These are phyloP conservation scores for cattle (Bos taurus) DNA, from an alignment of 2,113 vertebrate species.

Conservation along the genomic window DNA sequence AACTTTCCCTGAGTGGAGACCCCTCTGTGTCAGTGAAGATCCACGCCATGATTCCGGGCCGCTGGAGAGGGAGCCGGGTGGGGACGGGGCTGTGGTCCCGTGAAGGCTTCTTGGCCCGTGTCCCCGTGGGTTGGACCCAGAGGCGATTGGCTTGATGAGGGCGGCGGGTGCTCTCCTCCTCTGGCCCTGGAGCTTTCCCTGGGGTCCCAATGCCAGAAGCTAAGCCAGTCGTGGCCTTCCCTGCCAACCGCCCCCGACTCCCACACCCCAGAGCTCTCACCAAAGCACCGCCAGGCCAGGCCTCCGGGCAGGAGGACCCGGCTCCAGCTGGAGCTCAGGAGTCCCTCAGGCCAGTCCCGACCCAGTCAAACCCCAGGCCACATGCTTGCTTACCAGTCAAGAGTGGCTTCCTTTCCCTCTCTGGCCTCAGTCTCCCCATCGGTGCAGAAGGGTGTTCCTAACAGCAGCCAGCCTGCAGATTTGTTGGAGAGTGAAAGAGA, in stretches of 20 bases:
- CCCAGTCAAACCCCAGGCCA: background rate
- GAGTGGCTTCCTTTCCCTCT: background rate
- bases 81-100: background rate
- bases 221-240: background rate
- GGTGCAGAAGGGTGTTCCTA: background rate
- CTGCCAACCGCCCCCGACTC: fast-evolving
- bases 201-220: background rate
- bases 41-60: background rate
- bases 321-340: background rate
- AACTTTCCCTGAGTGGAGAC: background rate
- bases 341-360: too few species aligned
- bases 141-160: background rate
- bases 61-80: too few species aligned
- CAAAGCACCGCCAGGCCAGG: fast-evolving
- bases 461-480: background rate
- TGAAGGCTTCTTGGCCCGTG: background rate
- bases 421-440: background rate
- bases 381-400: background rate
- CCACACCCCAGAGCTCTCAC: fast-evolving
- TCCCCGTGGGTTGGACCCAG: background rate
- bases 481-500: background rate
- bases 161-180: fast-evolving
- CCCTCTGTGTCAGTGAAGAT: background rate
- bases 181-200: background rate
- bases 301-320: background rate